Conservation (phyloP, 2,888 invertebrate genomes). For the Napeogenes inachia region DNA sequence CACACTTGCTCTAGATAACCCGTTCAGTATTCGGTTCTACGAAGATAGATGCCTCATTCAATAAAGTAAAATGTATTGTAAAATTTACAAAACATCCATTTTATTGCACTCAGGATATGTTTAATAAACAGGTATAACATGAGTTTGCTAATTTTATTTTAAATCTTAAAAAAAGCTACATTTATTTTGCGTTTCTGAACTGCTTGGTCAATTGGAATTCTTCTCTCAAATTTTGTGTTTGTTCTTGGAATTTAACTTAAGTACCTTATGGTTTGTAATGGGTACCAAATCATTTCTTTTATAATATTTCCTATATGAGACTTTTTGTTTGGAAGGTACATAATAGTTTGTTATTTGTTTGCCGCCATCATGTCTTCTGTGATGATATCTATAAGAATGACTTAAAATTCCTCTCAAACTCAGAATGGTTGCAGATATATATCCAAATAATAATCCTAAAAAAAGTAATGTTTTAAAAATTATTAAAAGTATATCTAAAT, state of each 20-base stretch:
- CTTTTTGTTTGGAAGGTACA: constrained; percentile 36
- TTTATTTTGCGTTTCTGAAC: too few relatives aligned
- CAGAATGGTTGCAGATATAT: constrained; percentile 74
- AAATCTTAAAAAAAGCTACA: too few relatives aligned
- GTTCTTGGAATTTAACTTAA: too few relatives aligned
- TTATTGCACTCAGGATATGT: background rate
- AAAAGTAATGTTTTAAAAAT: background rate
- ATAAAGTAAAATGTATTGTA: constrained; percentile 33
- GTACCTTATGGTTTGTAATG: too few relatives aligned
- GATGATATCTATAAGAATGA: constrained; percentile 53
- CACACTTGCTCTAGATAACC: constrained; percentile 53
- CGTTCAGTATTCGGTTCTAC: constrained; percentile 58
- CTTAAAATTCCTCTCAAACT: constrained; percentile 76
- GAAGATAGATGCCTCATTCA: constrained; percentile 56
- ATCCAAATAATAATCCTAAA: constrained; percentile 64
- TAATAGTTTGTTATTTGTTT: constrained; percentile 65
- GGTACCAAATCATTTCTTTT: constrained; percentile 14
- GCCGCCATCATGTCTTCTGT: constrained; percentile 46
- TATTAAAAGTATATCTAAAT: too few relatives aligned
- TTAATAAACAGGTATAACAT: constrained; percentile 13
- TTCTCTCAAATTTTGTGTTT: too few relatives aligned
- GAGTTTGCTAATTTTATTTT: too few relatives aligned
- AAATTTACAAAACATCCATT: background rate
- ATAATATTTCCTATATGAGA: constrained; percentile 61
- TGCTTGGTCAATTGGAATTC: too few relatives aligned